Percentiles rank a stretch among this genome's conserved stretches.
Evolutionary conservation across 2,797 vertebrate genomes (phyloP).

Genomic region (Lithobates sylvaticus): DNA sequence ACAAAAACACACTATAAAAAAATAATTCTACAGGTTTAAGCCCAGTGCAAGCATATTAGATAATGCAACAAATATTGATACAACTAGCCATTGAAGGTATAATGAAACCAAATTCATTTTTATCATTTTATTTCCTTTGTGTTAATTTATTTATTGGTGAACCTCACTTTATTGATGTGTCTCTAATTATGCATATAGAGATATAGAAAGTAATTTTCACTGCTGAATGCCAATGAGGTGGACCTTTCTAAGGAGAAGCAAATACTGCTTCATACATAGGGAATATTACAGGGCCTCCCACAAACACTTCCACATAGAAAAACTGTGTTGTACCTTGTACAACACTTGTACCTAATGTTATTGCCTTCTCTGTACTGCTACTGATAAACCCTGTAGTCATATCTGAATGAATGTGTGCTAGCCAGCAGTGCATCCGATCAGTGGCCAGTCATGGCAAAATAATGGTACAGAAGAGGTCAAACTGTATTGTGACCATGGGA

Average conservation of each 20-base stretch:
- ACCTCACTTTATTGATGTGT: too few relatives aligned
- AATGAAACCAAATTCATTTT: background rate
- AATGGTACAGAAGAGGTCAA: background rate
- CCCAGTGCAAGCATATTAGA: background rate
- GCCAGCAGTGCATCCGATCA: too few relatives aligned
- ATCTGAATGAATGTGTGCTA: background rate
- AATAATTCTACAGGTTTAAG: background rate
- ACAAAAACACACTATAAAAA: background rate
- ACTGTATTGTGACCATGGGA: background rate
- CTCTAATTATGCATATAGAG: too few relatives aligned
- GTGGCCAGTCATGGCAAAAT: too few relatives aligned
- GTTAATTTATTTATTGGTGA: too few relatives aligned
- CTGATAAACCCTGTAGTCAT: background rate
- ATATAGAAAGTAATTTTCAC: too few relatives aligned
- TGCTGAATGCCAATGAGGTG: too few relatives aligned
- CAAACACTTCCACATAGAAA: background rate
- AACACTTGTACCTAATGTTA: background rate
- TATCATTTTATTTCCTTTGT: too few relatives aligned
- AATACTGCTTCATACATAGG: too few relatives aligned
- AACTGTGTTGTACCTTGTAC: background rate
- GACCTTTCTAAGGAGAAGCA: too few relatives aligned
- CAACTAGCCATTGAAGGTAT: background rate
- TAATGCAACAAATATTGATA: slow-evolving; percentile 24
- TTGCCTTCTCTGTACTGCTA: background rate
- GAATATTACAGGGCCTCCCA: too few relatives aligned